Percentiles rank a stretch among this genome's conserved stretches.
Conservation (phyloP, 2,888 invertebrate genomes). For the Lycaena phlaeas region DNA sequence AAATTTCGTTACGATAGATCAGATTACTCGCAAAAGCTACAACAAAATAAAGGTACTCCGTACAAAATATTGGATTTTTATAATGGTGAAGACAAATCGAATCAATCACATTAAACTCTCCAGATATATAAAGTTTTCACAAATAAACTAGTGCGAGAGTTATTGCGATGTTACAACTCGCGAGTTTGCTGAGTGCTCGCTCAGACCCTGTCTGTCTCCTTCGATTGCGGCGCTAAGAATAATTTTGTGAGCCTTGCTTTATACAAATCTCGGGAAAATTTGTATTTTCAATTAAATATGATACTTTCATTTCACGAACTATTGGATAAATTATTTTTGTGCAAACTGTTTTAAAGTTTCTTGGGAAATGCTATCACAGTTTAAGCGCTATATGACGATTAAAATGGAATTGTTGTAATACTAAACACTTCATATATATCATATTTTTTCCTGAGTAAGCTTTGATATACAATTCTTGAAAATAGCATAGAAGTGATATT, state of each 20-base stretch:
- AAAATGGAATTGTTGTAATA: no score
- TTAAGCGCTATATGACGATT: no score
- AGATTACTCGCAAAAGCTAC: no score
- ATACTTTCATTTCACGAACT: neutral
- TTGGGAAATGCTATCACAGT: no score
- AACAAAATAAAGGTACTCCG: no score
- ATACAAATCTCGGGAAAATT: neutral
- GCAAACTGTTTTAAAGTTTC: neutral
- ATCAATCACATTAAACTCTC: slow-evolving; percentile 9
- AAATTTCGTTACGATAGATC: no score
- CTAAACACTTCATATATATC: no score
- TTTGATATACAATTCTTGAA: no score
- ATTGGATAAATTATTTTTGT: no score
- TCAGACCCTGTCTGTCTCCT: slow-evolving; percentile 28
- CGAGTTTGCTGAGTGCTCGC: slow-evolving; percentile 35
- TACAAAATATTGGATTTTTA: neutral
- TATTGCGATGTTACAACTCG: slow-evolving; percentile 41
- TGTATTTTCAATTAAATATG: neutral
- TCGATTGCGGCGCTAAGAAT: slow-evolving; percentile 25
- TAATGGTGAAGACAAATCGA: slow-evolving; percentile 3
- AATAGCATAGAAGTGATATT: no score
- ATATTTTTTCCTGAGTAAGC: no score
- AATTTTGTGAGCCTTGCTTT: slow-evolving; percentile 15
- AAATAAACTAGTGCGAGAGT: slow-evolving; percentile 32
- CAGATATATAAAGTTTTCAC: slow-evolving; percentile 25